phyloP scores from a whole-genome alignment of 2,113 vertebrate genomes.

The Sialia sialis region DNA sequence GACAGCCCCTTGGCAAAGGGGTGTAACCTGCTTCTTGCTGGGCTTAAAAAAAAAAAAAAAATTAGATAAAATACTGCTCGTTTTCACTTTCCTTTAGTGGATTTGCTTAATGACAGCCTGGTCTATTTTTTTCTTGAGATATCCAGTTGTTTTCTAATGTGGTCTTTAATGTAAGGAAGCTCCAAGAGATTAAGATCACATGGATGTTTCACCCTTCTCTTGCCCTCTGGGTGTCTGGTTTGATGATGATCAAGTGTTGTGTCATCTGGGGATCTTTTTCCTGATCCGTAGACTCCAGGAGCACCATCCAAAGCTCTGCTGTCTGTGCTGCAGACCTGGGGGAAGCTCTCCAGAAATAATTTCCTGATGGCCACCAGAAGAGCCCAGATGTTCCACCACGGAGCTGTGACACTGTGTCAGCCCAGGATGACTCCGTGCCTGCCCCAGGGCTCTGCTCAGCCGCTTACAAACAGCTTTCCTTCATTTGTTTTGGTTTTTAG shows the following conservation, averaged over 20 bases:
- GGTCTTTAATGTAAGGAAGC: slow-evolving; percentile 11
- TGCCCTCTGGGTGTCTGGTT: background rate
- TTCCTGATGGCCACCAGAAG: accelerated
- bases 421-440: background rate
- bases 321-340: background rate
- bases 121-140: background rate
- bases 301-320: background rate
- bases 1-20: background rate
- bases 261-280: background rate
- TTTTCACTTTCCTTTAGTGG: background rate
- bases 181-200: background rate
- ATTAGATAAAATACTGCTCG: background rate
- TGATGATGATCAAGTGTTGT: background rate
- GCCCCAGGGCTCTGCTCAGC: background rate
- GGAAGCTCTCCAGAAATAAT: background rate
- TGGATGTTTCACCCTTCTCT: background rate
- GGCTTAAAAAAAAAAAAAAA: accelerated
- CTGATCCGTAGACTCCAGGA: background rate
- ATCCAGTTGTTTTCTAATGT: slow-evolving; percentile 2
- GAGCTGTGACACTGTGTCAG: accelerated
- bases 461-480: background rate
- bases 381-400: background rate
- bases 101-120: slow-evolving; percentile 37
- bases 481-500: background rate
- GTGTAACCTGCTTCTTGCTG: background rate